Evolutionary conservation across 2,113 vertebrate genomes (phyloP), one percentile per base, ranked within the genome.

Genomic region (Promerops cafer): DNA sequence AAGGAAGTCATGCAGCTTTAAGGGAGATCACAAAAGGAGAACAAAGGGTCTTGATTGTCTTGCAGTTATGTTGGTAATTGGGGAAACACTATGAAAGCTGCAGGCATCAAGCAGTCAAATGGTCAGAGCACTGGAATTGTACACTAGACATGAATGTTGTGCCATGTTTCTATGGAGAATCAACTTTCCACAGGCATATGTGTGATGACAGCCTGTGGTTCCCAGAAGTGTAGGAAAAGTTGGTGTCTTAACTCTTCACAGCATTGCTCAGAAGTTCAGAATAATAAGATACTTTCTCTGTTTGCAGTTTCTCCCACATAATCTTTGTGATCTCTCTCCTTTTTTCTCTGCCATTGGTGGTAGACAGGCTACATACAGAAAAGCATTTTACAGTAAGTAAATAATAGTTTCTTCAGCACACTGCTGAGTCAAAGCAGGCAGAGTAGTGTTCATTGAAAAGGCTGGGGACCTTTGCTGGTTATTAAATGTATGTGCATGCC

Each of bases 391-490:
- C 18, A 49, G 13, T 33, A 61, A 53, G 42, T 71, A 75, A 54
- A 49, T 44, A 94, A 83, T 78, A 14, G 66, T 84, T 93, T 90
- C 39, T 79, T 81, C 49, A 80, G 69, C 82, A 35, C 22, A 18
- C 74, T 83, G n/a, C 47, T 77, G 90, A 89, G 90, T 76, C 39
- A 91, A 96, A 96, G 72, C 30, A 74, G 60, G 47, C 40, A 71
- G 28, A 1, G 1, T 7, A 40, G 26, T 22, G 49, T 57, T 78
- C 63, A 59, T n/a, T 68, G 61, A 89, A 91, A 85, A 64, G 19
- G 16, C 54, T 89, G 40, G 5, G 44, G 31, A 63, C 11, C 4
- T 82, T 91, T 82, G 17, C 14, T 95, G 23, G 33, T 72, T 89
- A 69, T 89, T 92, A 88, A 76, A 44, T 78, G 22, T 27, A 14